Base-by-base conservation (phyloP, 2,113 vertebrate species). In the Corythoichthys intestinalis region DNA sequence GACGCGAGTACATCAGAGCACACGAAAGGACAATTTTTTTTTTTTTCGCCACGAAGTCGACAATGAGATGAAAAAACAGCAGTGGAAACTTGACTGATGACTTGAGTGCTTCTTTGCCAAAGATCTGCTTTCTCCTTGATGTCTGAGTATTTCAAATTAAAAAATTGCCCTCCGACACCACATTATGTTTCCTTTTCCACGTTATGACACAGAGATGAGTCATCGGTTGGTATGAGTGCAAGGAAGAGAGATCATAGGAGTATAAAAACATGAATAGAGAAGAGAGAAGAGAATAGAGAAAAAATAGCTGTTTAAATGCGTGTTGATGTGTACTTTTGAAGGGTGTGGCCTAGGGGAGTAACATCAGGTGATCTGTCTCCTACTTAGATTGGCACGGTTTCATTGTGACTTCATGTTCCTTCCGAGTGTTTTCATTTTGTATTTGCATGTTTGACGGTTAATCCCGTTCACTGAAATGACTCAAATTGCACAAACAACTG, bases 1-100 rank as follows among this genome's bases (percentile, higher is more conserved):
- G 75, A 35, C 49, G 39, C 46, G 69, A 14, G 49, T 57, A 66
- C 61, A 41, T 20, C 57, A 41, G 34, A 10, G 49, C 64, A 34
- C 61, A 70, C 44, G 66, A 20, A 67, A n/a, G 39, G 66, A 65
- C 28, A 0, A 4, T 52, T 28, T 54, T 54, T 52, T 53, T 53
- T 53, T 7, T 53, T n/a, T n/a, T n/a, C 17, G 50, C 15, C 17
- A 53, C 50, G 1, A 28, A 28, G 20, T 28, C 9, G 50, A 53
- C 50, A 58, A 53, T 54, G 20, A 56, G 57, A 66, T 73, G 71
- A 28, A 28, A 46, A 68, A 81, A 83, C 61, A 82, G 86, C 78
- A 80, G 74, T 90, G 87, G 84, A 90, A 90, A 89, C 78, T 53
- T 8, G 17, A 53, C n/a, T 8, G 78, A 83, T 79, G 73, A 82